Evolutionary conservation across 2,888 invertebrate species (phyloP), one percentile per base, ranked within the genome.

Genomic region (Euplexia lucipara): DNA sequence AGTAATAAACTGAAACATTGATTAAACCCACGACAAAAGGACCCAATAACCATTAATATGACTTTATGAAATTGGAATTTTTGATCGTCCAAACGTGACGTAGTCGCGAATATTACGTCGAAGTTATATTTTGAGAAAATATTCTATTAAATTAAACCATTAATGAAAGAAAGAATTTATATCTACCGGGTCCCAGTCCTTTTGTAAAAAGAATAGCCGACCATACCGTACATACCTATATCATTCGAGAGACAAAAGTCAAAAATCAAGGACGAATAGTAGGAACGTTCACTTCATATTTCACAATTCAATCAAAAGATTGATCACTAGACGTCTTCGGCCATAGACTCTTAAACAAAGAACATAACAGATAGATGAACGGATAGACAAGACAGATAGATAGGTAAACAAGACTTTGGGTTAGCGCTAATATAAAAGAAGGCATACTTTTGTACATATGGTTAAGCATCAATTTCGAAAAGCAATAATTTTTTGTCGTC

Each of bases 11-110:
- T 78, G 59, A 59, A 75, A 69, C 65, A 74, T 69, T 78, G 76
- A 81, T 77, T 77, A 77, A 70, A 75, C 53, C 58, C 37, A 42
- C 60, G 60, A 77, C 70, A 73, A 77, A 77, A 73, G 67, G 61
- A 66, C 47, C 75, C 77, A 83, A 79, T 82, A 81, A 75, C 72
- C 64, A 65, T 78, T 82, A 81, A 70, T 75, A 72, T 79, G 71
- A 77, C 77, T 77, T 81, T 81, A 74, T 80, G 69, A 79, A 79
- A 81, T 79, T 82, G 77, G 69, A 67, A 77, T 73, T 73, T 78
- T 73, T 76, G 69, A 76, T 76, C 64, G 76, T 63, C 52, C 64
- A 68, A 74, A 74, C 66, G 69, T 74, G 69, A 74, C 35, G 58
- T 61, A 59, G 45, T 41, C 42, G 56, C 14, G 20, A 45, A 59